These are phyloP conservation scores for Anisognathus igniventris DNA, from an alignment of 2,797 vertebrate genomes.

Conservation along the genomic window DNA sequence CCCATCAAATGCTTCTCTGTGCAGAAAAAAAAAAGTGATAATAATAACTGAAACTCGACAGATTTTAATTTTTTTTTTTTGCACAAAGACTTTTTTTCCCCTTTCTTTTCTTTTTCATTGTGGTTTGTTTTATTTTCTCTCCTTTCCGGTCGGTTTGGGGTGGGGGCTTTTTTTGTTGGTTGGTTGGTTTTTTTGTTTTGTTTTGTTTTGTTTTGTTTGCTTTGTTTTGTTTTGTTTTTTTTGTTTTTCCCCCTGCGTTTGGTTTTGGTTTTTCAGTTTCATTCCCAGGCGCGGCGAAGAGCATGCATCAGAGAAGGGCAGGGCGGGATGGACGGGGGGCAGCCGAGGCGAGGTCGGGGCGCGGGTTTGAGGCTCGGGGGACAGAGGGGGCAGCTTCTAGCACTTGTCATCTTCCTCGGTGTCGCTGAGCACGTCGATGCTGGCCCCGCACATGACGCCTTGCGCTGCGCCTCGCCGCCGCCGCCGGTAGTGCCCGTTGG, in stretches of 20 bases:
- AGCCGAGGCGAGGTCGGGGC: not conserved
- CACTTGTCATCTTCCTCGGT: slow-evolving; percentile 96
- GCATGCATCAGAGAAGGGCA: slow-evolving; percentile 73
- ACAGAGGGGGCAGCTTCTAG: slow-evolving; percentile 75
- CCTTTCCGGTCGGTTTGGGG: not conserved
- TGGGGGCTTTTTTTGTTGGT: not conserved
- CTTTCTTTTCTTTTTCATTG: not conserved
- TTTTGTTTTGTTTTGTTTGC: not conserved
- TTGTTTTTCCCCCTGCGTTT: slow-evolving; percentile 30
- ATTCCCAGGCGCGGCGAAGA: slow-evolving; percentile 71
- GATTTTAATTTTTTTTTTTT: slow-evolving; percentile 40
- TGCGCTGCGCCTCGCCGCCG: slow-evolving; percentile 79
- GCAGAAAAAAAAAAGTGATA: slow-evolving; percentile 48
- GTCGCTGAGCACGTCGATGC: slow-evolving; percentile 89
- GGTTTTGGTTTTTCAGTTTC: slow-evolving; percentile 63
- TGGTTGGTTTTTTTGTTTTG: not conserved
- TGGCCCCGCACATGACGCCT: slow-evolving; percentile 77
- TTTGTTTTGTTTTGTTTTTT: not conserved
- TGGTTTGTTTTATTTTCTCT: not conserved
- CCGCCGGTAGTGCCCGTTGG: slow-evolving; percentile 93
- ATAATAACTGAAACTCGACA: slow-evolving; percentile 29
- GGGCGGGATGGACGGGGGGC: not conserved
- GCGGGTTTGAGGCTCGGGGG: not conserved
- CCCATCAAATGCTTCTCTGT: slow-evolving; percentile 51
- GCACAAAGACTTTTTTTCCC: not conserved